A percentile compares a stretch with the other conserved stretches of the same genome.
Conservation (phyloP, 2,888 invertebrate genomes). For the Ormyrus nitidulus region DNA sequence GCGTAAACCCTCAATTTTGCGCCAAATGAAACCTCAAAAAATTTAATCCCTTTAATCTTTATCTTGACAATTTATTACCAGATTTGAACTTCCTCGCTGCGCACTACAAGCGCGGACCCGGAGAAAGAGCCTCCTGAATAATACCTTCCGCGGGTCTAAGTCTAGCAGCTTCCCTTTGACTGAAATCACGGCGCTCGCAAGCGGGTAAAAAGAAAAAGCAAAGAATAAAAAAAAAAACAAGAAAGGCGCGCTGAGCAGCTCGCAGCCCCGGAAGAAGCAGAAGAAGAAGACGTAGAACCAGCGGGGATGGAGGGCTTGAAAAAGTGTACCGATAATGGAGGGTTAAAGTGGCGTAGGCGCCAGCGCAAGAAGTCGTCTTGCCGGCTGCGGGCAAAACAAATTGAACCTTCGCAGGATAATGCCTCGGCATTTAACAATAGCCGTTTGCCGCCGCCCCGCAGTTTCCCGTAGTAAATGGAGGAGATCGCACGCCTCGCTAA, state of each 20-base stretch:
- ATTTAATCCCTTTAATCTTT: too few species aligned
- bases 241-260: not conserved
- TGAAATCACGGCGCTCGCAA: conserved; percentile 8
- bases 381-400: conserved; percentile 65
- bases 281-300: not conserved
- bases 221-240: not conserved
- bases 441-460: conserved; percentile 59
- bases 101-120: too few species aligned
- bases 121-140: not conserved
- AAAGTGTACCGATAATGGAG: conserved; percentile 61
- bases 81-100: too few species aligned
- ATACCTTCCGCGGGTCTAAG: not conserved
- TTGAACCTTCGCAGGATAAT: conserved; percentile 69
- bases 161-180: conserved; percentile 13
- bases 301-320: conserved; percentile 25
- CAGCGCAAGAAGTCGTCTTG: conserved; percentile 58
- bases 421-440: conserved; percentile 68
- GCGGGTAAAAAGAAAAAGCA: not conserved
- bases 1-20: too few species aligned
- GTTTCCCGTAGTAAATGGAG: conserved; percentile 23
- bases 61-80: too few species aligned
- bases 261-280: not conserved
- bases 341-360: conserved; percentile 52
- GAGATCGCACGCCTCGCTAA: conserved; percentile 35
- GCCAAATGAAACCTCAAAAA: too few species aligned